Evolutionary conservation across 64 coral and sea anemone genomes (phyloP).

Genomic region (Montipora efflorescens): DNA sequence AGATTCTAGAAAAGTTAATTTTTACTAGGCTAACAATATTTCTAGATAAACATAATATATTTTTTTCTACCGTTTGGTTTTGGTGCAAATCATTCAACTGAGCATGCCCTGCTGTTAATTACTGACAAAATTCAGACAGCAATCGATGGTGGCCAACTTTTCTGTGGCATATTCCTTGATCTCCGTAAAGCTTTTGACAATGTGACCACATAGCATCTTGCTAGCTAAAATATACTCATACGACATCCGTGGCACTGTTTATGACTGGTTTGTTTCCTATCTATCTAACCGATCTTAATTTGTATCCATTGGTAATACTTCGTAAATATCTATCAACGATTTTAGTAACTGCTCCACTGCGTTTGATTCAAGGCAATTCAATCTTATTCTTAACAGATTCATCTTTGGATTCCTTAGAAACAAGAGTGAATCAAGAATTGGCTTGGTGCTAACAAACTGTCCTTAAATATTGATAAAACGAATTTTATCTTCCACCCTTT

Average conservation of each 20-base stretch:
- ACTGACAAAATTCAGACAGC: conserved; percentile 10
- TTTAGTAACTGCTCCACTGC: too few relatives aligned
- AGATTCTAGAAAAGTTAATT: neutral
- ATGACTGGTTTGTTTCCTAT: conserved; percentile 9
- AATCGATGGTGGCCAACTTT: neutral
- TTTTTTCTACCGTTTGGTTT: neutral
- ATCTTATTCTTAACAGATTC: too few relatives aligned
- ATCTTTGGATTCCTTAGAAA: too few relatives aligned
- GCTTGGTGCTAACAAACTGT: too few relatives aligned
- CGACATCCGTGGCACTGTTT: conserved; percentile 1
- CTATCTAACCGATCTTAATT: neutral
- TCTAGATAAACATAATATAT: conserved; percentile 17
- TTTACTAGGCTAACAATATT: neutral
- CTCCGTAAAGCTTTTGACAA: too few relatives aligned
- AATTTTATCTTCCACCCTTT: neutral
- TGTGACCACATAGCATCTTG: neutral
- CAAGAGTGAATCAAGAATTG: too few relatives aligned
- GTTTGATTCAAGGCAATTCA: too few relatives aligned
- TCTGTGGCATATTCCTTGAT: conserved; percentile 23
- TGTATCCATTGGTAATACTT: neutral
- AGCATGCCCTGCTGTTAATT: conserved; percentile 19
- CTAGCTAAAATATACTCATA: neutral
- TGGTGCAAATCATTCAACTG: conserved; percentile 7
- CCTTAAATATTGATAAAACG: neutral
- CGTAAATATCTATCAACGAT: too few relatives aligned